A percentile compares a stretch with the other conserved stretches of the same genome.
Conservation (phyloP, 1,140 invertebrate genomes). For the Dendrolimus punctatus region DNA sequence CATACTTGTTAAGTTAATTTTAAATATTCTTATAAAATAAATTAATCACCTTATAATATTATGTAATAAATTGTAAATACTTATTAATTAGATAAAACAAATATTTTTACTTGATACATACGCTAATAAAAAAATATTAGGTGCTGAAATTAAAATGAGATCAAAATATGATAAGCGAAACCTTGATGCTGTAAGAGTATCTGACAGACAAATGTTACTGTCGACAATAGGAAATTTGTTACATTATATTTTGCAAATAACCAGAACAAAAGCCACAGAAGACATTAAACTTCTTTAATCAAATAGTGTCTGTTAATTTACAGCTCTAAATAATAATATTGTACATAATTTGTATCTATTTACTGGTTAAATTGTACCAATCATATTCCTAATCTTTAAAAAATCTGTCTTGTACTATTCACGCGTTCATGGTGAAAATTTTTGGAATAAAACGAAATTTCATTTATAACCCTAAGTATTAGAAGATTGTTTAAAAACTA, state of each 20-base stretch:
- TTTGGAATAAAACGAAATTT: constrained; percentile 34
- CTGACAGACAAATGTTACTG: background rate
- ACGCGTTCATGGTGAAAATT: constrained; percentile 51
- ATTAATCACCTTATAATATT: background rate
- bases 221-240: constrained; percentile 1
- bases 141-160: constrained; percentile 25
- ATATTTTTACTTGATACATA: constrained; percentile 26
- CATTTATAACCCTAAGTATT: constrained; percentile 34
- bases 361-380: no score
- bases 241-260: background rate
- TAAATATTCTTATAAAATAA: no score
- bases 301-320: no score
- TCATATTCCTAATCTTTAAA: constrained; percentile 1
- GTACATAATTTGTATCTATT: no score
- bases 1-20: constrained; percentile 31
- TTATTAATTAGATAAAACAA: constrained; percentile 35
- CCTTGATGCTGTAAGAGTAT: background rate
- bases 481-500: constrained; percentile 56
- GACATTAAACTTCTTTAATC: no score
- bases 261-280: no score
- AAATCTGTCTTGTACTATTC: constrained; percentile 39
- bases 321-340: no score
- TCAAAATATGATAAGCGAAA: background rate
- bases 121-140: constrained; percentile 18
- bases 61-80: constrained; percentile 65